Base-by-base conservation (phyloP, 2,888 invertebrate species). In the Geophilus truncorum region DNA sequence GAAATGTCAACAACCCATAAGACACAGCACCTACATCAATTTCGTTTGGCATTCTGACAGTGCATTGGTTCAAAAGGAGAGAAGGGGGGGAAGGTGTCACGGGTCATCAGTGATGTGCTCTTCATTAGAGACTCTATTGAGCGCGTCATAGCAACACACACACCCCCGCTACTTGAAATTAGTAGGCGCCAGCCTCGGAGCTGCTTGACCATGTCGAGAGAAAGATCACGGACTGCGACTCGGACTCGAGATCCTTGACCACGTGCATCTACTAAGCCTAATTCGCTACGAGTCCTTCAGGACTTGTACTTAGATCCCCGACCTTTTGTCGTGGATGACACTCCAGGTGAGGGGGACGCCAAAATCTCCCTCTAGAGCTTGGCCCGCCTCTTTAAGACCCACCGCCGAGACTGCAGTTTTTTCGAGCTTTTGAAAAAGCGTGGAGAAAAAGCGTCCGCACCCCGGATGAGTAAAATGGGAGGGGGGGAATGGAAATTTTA, bases 31-130 rank as follows among this genome's bases (percentile, higher is more conserved):
- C 21, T 7, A 18, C 23, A 57, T 57, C 57, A 57, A n/a, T 23
- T 40, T 23, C 57, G 57, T 12, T 57, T 57, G 57, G 57, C 57
- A 57, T 57, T 57, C 57, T 57, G 57, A 23, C 21, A 21, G 57
- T 57, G 70, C 70, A 70, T 70, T 70, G 70, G 70, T 70, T 28
- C 28, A 70, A 70, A 70, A 25, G 70, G 57, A 23, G 57, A 6
- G 23, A n/a, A n/a, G 15, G 45, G 3, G 45, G 70, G 70, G 70
- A 28, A 28, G 28, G 70, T 70, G 70, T 70, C 28, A 70, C 70
- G 70, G 70, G 70, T 70, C 70, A 70, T 70, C 70, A 70, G 70
- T 70, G 70, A 70, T 70, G 70, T 70, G 70, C 70, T 70, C 70
- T 70, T 70, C 70, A 70, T 70, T 70, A 70, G 70, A 70, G 70